Base-by-base conservation (phyloP, 2,888 invertebrate species). In the Cephus nigrinus region DNA sequence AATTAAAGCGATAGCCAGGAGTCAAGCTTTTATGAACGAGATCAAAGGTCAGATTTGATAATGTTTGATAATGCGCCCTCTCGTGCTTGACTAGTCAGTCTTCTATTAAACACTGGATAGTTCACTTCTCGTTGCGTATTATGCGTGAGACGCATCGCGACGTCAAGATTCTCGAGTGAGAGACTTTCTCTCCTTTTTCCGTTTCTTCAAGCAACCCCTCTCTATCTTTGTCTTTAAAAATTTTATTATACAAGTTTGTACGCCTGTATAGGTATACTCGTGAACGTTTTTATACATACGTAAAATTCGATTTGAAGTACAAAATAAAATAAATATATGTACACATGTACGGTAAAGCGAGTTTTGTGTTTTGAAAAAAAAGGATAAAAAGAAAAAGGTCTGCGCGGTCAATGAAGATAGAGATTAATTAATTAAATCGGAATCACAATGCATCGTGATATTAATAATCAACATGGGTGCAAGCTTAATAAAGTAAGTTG, bases 11-110 rank as follows among this genome's bases (percentile, higher is more conserved):
- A 5, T 55, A 73, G 76, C 33, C 31, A 74, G 73, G 76, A 68
- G 77, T 33, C 31, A 75, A 36, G 72, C 75, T 74, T 74, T 76
- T 84, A 87, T 88, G 84, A 84, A 77, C 76, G 76, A 83, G 88
- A 85, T 86, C 86, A 86, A 85, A 84, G 89, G 88, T 85, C 86
- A 85, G 79, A 75, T 71, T 68, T 83, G 87, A 87, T 87, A 87
- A 83, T 69, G 74, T 55, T 30, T 80, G 84, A 85, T 84, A 83
- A 83, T 80, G 30, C 69, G 34, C 40, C 34, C 79, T 33, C 34
- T 73, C 75, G 75, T 72, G 33, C 80, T 73, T 82, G 87, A 86
- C 84, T 79, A 82, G 84, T 82, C 82, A 88, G 88, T 88, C 85
- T 83, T 85, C 68, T 23, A 36, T 75, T 68, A 36, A 30, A 23